These are phyloP conservation scores for Bhutanitis thaidina DNA, from an alignment of 2,888 invertebrate species.

Conservation along the genomic window DNA sequence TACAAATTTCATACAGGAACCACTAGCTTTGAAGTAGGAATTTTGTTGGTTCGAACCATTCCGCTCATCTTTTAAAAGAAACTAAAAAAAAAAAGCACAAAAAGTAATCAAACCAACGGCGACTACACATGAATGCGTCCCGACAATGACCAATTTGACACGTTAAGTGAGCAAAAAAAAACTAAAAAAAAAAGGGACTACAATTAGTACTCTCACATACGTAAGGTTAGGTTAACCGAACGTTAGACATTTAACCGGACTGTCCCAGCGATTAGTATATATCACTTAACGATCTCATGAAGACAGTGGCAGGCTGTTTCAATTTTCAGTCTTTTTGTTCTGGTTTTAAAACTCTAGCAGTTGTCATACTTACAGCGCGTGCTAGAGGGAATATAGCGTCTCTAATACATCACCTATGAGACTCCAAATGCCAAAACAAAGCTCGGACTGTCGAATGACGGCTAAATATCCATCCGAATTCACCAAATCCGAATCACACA, in stretches of 20 bases:
- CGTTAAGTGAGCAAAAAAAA: slow-evolving; percentile 62
- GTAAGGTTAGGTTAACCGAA: slow-evolving; percentile 17
- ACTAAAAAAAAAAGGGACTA: slow-evolving; percentile 36
- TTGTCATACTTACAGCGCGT: too few species aligned
- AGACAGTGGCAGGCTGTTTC: too few species aligned
- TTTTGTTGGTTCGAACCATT: slow-evolving; percentile 7
- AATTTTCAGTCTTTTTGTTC: too few species aligned
- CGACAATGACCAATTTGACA: slow-evolving; percentile 74
- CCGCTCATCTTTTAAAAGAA: slow-evolving; percentile 1
- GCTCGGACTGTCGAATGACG: too few species aligned
- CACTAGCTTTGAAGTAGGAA: background rate
- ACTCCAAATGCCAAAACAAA: too few species aligned
- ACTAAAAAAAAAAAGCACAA: background rate
- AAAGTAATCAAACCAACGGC: slow-evolving; percentile 7
- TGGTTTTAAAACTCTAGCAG: too few species aligned
- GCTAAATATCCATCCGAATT: too few species aligned
- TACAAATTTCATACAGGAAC: too few species aligned
- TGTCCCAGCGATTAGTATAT: background rate
- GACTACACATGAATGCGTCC: slow-evolving; percentile 46
- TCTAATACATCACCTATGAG: too few species aligned
- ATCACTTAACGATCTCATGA: too few species aligned
- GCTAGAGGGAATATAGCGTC: too few species aligned
- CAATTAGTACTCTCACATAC: slow-evolving; percentile 58
- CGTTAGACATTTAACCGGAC: background rate
- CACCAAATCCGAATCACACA: too few species aligned